Evolutionary conservation across 2,888 invertebrate genomes (phyloP), one percentile per base, ranked within the genome.

Genomic region (Papilio protenor): DNA sequence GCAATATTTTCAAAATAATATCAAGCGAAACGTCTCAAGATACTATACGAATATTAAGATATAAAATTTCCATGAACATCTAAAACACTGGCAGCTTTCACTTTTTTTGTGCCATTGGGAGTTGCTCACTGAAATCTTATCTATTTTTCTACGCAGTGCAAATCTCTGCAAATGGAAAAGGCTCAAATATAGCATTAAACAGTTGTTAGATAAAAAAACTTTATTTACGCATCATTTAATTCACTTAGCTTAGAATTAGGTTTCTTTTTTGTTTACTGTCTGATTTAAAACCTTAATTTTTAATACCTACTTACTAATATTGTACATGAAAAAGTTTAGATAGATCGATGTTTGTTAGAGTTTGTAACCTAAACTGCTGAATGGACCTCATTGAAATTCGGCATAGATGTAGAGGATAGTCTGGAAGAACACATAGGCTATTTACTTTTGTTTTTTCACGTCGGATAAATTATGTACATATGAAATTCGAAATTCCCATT

Each of bases 61-160:
- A 69, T 69, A 40, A 69, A 69, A 69, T 69, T 69, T 69, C 66
- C 66, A 69, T 45, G 66, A 69, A 45, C 66, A 45, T 33, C 40
- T 33, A 33, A n/a, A 45, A 21, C 40, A 69, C 16, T 69, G 66
- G 45, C n/a, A 69, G 45, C 66, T 45, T 21, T 69, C 45, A 69
- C 66, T 69, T 66, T 64, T 66, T 69, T 16, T n/a, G 45, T 45
- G 40, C 66, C 66, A 45, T 33, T 69, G 66, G 66, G 66, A 69
- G 45, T 45, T 45, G 40, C 66, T 45, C 40, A 10, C 66, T 40
- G 66, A 69, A 69, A 45, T 45, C 66, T 69, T 69, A 69, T 69
- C 66, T 69, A 69, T 69, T 69, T 69, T 40, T 5, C 64, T 69
- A 45, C 66, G 45, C 40, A 45, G 45, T n/a, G 66, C 40, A 69